Evolutionary conservation across 2,888 invertebrate species (phyloP).

Genomic region (Drosophila borborema): DNA sequence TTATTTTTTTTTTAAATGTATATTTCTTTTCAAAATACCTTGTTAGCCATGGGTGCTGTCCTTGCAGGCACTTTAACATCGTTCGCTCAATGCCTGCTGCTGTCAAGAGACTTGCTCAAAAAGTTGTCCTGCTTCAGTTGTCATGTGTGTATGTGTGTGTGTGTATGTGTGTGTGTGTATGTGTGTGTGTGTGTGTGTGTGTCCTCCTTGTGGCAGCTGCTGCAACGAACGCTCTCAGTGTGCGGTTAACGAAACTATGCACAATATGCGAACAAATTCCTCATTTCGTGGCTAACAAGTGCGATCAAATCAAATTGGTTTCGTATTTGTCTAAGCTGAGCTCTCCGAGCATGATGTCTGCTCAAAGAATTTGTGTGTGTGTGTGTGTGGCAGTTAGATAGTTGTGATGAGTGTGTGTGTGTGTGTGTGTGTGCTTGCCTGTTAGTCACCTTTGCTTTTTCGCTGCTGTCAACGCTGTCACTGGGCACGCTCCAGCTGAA

Average conservation of each 20-base stretch:
- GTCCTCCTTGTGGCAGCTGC: slow-evolving; percentile 11
- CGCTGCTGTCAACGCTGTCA: slow-evolving; percentile 18
- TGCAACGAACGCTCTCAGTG: slow-evolving; percentile 8
- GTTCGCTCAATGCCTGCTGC: too few species aligned
- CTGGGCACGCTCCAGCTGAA: slow-evolving; percentile 1
- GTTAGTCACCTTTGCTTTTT: slow-evolving; percentile 18
- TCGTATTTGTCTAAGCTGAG: slow-evolving; percentile 27
- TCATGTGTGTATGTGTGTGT: too few species aligned
- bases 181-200: background rate
- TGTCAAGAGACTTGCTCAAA: too few species aligned
- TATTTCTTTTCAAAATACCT: too few species aligned
- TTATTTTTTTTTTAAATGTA: too few species aligned
- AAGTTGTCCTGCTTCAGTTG: too few species aligned
- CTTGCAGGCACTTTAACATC: too few species aligned
- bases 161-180: background rate
- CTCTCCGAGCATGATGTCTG: slow-evolving; percentile 1
- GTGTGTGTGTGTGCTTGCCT: background rate
- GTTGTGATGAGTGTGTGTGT: background rate
- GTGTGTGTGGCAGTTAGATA: too few species aligned
- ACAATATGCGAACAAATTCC: slow-evolving; percentile 18
- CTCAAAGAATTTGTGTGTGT: background rate
- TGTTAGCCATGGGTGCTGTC: too few species aligned
- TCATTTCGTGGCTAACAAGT: slow-evolving; percentile 38
- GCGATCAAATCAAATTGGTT: slow-evolving; percentile 48
- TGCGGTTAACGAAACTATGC: slow-evolving; percentile 29